These are phyloP conservation scores for Mycalesis mineus DNA, from an alignment of 2,888 invertebrate genomes.

Conservation along the genomic window DNA sequence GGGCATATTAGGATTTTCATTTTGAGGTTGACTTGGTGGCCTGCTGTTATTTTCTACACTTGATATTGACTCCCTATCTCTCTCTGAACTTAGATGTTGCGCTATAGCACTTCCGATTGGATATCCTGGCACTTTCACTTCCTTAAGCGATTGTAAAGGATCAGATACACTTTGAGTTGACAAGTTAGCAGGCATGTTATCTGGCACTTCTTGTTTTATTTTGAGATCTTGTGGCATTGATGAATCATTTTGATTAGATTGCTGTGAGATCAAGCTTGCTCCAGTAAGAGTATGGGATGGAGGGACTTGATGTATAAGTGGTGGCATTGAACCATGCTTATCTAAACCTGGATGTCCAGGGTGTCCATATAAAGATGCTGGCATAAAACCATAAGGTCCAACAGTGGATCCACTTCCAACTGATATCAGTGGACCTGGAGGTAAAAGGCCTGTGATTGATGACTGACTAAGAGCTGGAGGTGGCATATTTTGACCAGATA, in stretches of 20 bases:
- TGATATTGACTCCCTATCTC: slow-evolving; percentile 70
- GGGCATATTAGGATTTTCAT: slow-evolving; percentile 68
- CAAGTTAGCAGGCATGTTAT: slow-evolving; percentile 69
- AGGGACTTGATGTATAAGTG: slow-evolving; percentile 63
- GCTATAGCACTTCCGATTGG: slow-evolving; percentile 77
- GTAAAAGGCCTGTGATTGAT: slow-evolving; percentile 76
- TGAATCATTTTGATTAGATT: slow-evolving; percentile 59
- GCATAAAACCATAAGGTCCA: slow-evolving; percentile 81
- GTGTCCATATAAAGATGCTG: slow-evolving; percentile 66
- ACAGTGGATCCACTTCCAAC: slow-evolving; percentile 78
- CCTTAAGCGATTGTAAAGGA: slow-evolving; percentile 87
- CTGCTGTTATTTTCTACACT: slow-evolving; percentile 70
- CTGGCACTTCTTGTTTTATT: slow-evolving; percentile 76
- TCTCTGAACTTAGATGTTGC: slow-evolving; percentile 69
- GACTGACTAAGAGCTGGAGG: slow-evolving; percentile 74
- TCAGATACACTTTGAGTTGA: slow-evolving; percentile 78
- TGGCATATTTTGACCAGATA: slow-evolving; percentile 62
- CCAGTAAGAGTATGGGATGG: slow-evolving; percentile 55
- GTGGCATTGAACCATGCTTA: slow-evolving; percentile 61
- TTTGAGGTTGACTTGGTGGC: slow-evolving; percentile 70
- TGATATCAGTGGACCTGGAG: slow-evolving; percentile 79
- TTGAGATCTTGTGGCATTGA: slow-evolving; percentile 74
- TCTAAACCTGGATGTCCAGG: slow-evolving; percentile 59
- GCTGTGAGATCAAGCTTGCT: slow-evolving; percentile 50
- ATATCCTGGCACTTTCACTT: slow-evolving; percentile 87